Evolutionary conservation across 30 jellyfish, hydroid and myxozoan genomes (phyloP).

Genomic region (Nemopilema nomurai): DNA sequence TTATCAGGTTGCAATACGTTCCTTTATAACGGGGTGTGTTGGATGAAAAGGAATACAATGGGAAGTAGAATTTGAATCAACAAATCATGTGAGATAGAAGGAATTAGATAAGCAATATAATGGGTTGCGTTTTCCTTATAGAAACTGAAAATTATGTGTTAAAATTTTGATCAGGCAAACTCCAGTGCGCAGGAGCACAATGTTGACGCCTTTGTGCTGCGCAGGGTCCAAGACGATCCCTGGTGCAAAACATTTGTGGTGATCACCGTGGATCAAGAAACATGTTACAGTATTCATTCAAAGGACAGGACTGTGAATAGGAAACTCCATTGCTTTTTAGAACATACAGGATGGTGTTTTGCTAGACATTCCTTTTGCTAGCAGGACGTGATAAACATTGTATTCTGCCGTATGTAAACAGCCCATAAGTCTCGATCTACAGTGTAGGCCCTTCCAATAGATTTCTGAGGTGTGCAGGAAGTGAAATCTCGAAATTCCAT

Average conservation of each 20-base stretch:
- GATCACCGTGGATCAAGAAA: neutral
- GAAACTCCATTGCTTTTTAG: neutral
- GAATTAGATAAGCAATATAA: too few species aligned
- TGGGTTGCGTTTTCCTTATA: too few species aligned
- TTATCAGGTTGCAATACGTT: too few species aligned
- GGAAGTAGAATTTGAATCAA: too few species aligned
- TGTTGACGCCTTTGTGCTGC: neutral
- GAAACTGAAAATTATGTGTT: too few species aligned
- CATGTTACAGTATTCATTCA: neutral
- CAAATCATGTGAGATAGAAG: too few species aligned
- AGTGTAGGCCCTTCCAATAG: neutral
- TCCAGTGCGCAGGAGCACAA: neutral
- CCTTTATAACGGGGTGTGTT: too few species aligned
- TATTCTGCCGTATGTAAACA: neutral
- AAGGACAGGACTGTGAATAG: neutral
- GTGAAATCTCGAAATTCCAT: neutral
- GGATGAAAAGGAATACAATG: too few species aligned
- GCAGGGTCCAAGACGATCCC: neutral
- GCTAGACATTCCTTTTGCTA: neutral
- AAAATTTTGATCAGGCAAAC: too few species aligned
- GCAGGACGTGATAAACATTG: neutral
- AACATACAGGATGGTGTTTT: neutral
- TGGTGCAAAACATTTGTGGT: neutral
- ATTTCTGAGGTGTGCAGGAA: conserved; percentile 5
- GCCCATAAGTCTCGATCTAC: neutral